These are phyloP conservation scores for Tangara arthus DNA, from an alignment of 2,797 vertebrate species.

Conservation along the genomic window DNA sequence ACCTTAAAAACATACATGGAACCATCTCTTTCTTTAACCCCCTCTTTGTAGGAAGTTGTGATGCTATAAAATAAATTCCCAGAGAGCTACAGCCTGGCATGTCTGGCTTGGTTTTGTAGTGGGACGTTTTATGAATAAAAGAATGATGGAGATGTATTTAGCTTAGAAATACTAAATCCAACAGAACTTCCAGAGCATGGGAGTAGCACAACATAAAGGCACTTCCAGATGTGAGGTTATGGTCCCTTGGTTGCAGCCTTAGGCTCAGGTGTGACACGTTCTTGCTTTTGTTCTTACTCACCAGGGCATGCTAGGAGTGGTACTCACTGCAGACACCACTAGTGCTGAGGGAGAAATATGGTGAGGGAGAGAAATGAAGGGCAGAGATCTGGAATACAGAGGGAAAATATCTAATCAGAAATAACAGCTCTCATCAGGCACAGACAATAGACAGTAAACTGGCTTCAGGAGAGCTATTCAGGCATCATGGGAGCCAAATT, in stretches of 20 bases:
- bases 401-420: background rate
- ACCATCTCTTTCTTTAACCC: background rate
- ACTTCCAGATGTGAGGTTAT: background rate
- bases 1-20: background rate
- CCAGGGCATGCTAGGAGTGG: background rate
- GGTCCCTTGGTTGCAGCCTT: background rate
- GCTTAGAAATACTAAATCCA: background rate
- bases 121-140: background rate
- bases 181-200: background rate
- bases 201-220: background rate
- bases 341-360: background rate
- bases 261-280: background rate
- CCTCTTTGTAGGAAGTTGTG: background rate
- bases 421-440: background rate
- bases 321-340: background rate
- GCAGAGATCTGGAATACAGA: background rate
- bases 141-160: background rate
- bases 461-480: background rate
- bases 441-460: constrained; percentile 27
- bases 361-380: background rate
- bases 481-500: background rate
- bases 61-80: background rate
- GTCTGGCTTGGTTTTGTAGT: background rate
- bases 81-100: background rate
- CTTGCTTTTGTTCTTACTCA: background rate